A percentile compares a stretch with the other conserved stretches of the same genome.
phyloP scores from a whole-genome alignment of 1,140 invertebrate species.

The Periplaneta americana region DNA sequence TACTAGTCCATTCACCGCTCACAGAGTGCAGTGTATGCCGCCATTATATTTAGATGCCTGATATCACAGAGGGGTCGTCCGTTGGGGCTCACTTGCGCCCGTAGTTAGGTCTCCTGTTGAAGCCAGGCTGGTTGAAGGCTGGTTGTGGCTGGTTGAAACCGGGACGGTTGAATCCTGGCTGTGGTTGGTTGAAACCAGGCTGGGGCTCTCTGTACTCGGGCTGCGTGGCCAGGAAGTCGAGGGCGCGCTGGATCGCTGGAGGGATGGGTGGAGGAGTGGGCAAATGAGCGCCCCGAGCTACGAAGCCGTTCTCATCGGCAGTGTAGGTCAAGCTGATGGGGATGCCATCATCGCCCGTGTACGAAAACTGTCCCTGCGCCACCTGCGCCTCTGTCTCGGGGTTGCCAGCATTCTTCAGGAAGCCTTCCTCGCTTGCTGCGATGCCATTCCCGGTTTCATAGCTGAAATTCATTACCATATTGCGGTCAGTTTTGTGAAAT shows the following conservation, averaged over 20 bases:
- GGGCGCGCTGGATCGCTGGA: constrained; percentile 38
- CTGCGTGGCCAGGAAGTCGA: constrained; percentile 40
- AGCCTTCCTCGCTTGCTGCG: constrained; percentile 51
- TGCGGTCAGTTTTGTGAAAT: too few relatives aligned
- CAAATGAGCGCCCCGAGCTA: constrained; percentile 38
- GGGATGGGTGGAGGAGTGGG: constrained; percentile 42
- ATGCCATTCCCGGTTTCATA: constrained; percentile 61
- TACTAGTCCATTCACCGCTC: too few relatives aligned
- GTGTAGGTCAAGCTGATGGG: constrained; percentile 35
- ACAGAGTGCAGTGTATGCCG: too few relatives aligned
- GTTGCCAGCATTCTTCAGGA: constrained; percentile 47
- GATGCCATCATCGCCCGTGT: constrained; percentile 41
- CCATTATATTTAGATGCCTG: too few relatives aligned
- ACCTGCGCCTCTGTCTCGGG: constrained; percentile 17
- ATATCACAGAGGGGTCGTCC: too few relatives aligned
- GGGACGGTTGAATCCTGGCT: too few relatives aligned
- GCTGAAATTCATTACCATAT: too few relatives aligned
- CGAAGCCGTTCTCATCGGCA: constrained; percentile 35
- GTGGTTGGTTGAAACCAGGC: too few relatives aligned
- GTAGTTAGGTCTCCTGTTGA: too few relatives aligned
- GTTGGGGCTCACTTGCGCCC: too few relatives aligned
- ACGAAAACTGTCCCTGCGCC: constrained; percentile 38
- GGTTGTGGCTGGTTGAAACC: too few relatives aligned
- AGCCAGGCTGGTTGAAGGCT: too few relatives aligned
- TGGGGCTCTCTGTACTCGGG: constrained; percentile 22